These are phyloP conservation scores for Drosophila conformis DNA, from an alignment of 2,888 invertebrate genomes.

Conservation along the genomic window DNA sequence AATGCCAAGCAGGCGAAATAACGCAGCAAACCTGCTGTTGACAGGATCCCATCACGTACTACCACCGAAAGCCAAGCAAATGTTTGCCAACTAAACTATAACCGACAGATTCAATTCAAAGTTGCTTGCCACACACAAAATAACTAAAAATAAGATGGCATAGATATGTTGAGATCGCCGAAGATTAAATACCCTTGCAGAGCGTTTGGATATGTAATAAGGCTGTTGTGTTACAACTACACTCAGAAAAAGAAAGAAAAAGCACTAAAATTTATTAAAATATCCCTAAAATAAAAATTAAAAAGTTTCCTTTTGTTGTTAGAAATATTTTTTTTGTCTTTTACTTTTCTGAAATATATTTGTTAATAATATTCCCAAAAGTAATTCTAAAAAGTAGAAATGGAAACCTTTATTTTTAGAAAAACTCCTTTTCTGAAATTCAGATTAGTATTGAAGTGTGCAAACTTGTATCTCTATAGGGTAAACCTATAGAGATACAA, in stretches of 20 bases:
- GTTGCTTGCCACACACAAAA: neutral
- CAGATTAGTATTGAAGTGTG: too few species aligned
- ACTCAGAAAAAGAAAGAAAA: neutral
- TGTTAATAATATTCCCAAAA: too few species aligned
- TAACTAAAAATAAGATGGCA: too few species aligned
- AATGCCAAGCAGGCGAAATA: slow-evolving; percentile 62
- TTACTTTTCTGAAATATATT: too few species aligned
- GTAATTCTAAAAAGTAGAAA: too few species aligned
- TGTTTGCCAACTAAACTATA: slow-evolving; percentile 5
- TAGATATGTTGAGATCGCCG: too few species aligned
- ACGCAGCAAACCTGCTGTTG: slow-evolving; percentile 51
- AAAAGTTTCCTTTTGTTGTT: neutral
- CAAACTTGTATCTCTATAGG: too few species aligned
- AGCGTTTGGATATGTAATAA: fast-evolving
- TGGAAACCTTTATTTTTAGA: too few species aligned
- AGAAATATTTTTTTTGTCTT: too few species aligned
- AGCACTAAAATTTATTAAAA: fast-evolving
- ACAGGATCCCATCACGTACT: slow-evolving; percentile 43
- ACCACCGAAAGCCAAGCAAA: slow-evolving; percentile 5
- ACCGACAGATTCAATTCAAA: slow-evolving; percentile 6
- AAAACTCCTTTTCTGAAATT: too few species aligned
- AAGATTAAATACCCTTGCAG: neutral
- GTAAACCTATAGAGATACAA: too few species aligned
- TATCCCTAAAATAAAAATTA: neutral
- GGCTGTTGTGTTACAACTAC: too few species aligned